Conservation (phyloP, 2,888 invertebrate species). For the Eupeodes latifasciatus region DNA sequence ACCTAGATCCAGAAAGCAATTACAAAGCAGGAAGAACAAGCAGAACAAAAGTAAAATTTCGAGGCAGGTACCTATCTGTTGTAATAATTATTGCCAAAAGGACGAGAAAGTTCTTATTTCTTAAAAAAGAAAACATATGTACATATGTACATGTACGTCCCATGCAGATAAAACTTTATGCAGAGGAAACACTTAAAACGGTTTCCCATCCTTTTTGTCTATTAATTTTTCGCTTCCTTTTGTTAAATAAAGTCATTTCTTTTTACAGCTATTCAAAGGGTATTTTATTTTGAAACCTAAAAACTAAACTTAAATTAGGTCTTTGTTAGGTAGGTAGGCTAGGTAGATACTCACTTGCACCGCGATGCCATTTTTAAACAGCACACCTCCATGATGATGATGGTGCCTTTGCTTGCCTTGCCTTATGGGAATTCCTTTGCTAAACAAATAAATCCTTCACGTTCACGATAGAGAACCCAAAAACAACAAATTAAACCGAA, state of each 20-base stretch:
- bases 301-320: conserved; percentile 17
- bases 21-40: background rate
- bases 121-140: conserved; percentile 5
- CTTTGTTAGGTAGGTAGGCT: background rate
- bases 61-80: background rate
- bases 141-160: too few relatives aligned
- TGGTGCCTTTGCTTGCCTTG: conserved; percentile 84
- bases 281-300: background rate
- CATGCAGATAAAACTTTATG: background rate
- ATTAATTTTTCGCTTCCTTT: background rate
- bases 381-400: conserved; percentile 77
- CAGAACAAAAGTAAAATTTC: conserved; percentile 3
- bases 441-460: conserved; percentile 65
- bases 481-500: background rate
- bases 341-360: conserved; percentile 76
- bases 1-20: background rate
- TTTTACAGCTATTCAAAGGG: too few relatives aligned
- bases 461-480: conserved; percentile 28
- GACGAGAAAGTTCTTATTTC: background rate
- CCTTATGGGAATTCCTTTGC: conserved; percentile 85
- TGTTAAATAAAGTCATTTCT: background rate
- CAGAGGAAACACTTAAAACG: conserved; percentile 7
- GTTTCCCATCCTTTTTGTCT: background rate
- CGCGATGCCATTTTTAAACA: conserved; percentile 79
- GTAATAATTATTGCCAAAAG: conserved; percentile 37